Conservation (phyloP, 1,140 invertebrate genomes). For the Antheraea mylitta region DNA sequence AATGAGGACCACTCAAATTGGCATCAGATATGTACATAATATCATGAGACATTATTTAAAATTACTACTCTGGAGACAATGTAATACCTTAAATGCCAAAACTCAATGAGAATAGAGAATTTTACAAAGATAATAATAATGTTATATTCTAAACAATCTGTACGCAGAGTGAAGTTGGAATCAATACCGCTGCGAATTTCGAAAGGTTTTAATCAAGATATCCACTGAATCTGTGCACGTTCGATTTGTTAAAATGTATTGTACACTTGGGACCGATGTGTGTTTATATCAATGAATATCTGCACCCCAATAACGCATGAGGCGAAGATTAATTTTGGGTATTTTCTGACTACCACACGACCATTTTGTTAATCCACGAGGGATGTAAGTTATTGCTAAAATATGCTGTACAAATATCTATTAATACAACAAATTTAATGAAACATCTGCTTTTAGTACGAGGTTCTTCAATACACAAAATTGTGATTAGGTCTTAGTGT, state of each 20-base stretch:
- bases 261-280: constrained; percentile 5
- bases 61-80: no score
- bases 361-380: neutral
- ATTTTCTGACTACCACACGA: neutral
- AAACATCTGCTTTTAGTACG: neutral
- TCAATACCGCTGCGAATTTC: neutral
- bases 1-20: no score
- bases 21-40: no score
- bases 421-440: neutral
- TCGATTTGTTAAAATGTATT: constrained; percentile 3
- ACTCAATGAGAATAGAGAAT: neutral
- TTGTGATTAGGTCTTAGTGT: no score
- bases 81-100: no score
- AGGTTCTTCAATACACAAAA: no score
- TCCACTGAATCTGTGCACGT: constrained; percentile 4
- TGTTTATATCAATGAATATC: constrained; percentile 8
- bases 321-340: constrained; percentile 13
- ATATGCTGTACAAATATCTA: neutral
- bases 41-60: no score
- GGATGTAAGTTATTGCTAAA: constrained; percentile 4
- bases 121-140: neutral
- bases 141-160: neutral
- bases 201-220: constrained; percentile 9
- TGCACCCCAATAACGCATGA: constrained; percentile 2
- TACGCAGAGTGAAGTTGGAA: neutral